These are phyloP conservation scores for Tupaia chinensis DNA, from an alignment of 2,113 vertebrate species.

Conservation along the genomic window DNA sequence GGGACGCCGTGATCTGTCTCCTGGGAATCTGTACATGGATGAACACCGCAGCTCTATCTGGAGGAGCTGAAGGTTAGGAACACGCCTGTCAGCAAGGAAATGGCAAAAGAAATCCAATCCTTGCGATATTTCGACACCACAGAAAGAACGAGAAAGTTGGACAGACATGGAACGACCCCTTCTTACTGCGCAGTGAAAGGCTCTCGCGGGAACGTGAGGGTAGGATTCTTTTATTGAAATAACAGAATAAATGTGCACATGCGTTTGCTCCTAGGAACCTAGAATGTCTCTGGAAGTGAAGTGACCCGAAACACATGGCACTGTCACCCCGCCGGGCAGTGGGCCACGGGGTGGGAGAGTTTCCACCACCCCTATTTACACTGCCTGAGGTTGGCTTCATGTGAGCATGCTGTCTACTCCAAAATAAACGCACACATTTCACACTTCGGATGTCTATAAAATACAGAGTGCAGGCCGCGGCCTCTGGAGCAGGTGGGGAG, in stretches of 20 bases:
- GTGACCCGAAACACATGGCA: neutral
- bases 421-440: neutral
- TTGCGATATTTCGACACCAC: neutral
- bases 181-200: neutral
- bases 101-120: neutral
- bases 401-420: fast-evolving
- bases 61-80: neutral
- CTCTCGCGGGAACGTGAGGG: fast-evolving
- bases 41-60: neutral
- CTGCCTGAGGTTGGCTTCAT: neutral
- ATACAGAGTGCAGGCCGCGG: neutral
- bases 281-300: neutral
- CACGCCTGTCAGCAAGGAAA: neutral
- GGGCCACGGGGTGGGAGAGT: too few species aligned
- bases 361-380: too few species aligned
- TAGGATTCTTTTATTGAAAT: neutral
- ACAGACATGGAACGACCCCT: neutral
- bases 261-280: neutral
- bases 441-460: neutral
- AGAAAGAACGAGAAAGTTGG: neutral
- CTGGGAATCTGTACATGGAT: fast-evolving
- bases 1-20: neutral
- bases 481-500: neutral
- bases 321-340: neutral
- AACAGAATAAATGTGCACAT: neutral